Conservation (phyloP, 2,113 vertebrate species). For the Actenoides hombroni region DNA sequence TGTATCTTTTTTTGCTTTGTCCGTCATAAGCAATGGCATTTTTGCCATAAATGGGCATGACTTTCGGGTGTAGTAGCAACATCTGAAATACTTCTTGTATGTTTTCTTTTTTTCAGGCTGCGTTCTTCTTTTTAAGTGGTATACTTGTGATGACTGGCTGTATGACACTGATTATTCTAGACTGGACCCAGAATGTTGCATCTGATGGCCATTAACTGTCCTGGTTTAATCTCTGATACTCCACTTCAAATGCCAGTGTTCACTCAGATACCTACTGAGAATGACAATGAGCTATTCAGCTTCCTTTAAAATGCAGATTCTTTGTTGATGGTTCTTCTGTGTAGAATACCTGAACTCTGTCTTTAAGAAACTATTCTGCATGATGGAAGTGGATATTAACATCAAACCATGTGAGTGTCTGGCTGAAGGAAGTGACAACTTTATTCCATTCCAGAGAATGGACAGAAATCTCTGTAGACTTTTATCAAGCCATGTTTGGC, state of each 20-base stretch:
- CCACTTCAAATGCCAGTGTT: conserved; percentile 69
- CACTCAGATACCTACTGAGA: conserved; percentile 71
- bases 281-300: conserved; percentile 69
- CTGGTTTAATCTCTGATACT: conserved; percentile 16
- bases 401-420: conserved; percentile 76
- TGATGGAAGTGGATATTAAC: conserved; percentile 70
- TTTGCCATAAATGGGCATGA: neutral
- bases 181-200: conserved; percentile 82
- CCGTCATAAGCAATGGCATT: neutral
- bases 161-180: conserved; percentile 89
- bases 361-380: conserved; percentile 76
- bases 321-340: conserved; percentile 76
- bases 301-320: conserved; percentile 78
- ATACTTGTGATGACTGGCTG: conserved; percentile 89
- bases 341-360: conserved; percentile 75
- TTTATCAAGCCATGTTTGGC: conserved; percentile 90
- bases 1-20: neutral
- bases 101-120: conserved; percentile 80
- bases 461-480: conserved; percentile 82
- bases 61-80: neutral
- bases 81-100: neutral
- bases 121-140: conserved; percentile 84
- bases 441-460: conserved; percentile 98
- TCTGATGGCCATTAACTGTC: conserved; percentile 67
- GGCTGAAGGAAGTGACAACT: conserved; percentile 83